Base-by-base conservation (phyloP, 2,888 invertebrate species). In the Drosophila histrio region DNA sequence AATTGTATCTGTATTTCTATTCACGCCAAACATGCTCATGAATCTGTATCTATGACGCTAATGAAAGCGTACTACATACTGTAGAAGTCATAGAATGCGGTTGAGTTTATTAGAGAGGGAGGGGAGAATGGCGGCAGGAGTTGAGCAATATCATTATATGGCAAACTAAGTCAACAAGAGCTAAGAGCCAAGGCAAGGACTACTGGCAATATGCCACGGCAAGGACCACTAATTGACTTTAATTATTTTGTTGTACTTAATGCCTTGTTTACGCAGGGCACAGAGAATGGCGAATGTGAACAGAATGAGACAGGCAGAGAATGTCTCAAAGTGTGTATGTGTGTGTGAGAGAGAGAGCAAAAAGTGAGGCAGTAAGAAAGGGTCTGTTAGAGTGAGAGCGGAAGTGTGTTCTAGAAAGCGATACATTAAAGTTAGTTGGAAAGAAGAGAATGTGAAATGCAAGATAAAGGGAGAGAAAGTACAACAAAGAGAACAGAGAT, bases 201-300 rank as follows among this genome's bases (percentile, higher is more conserved):
- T 72, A 15, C 30, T 34, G 21, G 58, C 72, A 66, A 68, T 71
- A 50, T 79, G 70, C 79, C 68, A 74, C 60, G 77, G 50, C 81
- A 69, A 75, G 75, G 61, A 80, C 62, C 87, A 77, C 89, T 88
- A 89, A 88, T 88, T 88, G 89, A 87, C 88, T 89, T 85, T 89
- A 89, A 89, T 88, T 87, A 89, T 89, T 86, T 89, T 86, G 82
- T 89, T 89, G 84, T 80, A 81, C 62, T 86, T 86, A 78, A 87
- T 87, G 84, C 73, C 77, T 82, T 87, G 84, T 88, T 86, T 84
- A 82, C 80, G 79, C 69, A 70, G 36, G 53, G 50, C 41, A 53
- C 59, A 47, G 50, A 53, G 66, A 66, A 24, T 24, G 17, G 30
- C 15, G 53, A 43, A 21, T 26, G 24, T 36, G 0, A 19, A 1